phyloP scores from a whole-genome alignment of 1,140 invertebrate species.

The Drosophila quadrilineata region DNA sequence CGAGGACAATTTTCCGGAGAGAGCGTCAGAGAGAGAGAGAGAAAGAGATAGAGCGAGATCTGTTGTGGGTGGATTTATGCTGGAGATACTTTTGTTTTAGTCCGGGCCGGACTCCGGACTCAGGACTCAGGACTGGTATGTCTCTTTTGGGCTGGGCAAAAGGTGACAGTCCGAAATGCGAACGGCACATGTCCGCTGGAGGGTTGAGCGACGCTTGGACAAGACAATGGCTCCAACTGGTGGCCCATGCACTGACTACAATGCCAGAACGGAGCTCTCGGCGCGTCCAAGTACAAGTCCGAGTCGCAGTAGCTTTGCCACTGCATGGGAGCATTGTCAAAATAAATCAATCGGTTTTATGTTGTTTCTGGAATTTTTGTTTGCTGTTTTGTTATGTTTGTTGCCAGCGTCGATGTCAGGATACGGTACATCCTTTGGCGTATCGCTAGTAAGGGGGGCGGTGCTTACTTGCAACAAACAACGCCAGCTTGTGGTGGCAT shows the following conservation, averaged over 20 bases:
- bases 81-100: constrained; percentile 9
- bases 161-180: constrained; percentile 63
- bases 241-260: no score
- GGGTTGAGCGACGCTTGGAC: constrained; percentile 5
- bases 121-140: no score
- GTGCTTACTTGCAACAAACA: constrained; percentile 19
- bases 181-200: constrained; percentile 63
- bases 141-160: not conserved
- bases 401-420: constrained; percentile 48
- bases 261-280: constrained; percentile 1
- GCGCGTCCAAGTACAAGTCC: not conserved
- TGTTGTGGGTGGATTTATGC: not conserved
- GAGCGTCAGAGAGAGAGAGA: not conserved
- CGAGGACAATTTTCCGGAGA: constrained; percentile 61
- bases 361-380: constrained; percentile 79
- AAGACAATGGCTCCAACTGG: no score
- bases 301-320: constrained; percentile 13
- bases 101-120: no score
- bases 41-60: not conserved
- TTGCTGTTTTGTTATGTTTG: constrained; percentile 72
- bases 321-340: constrained; percentile 74
- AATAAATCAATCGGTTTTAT: constrained; percentile 81
- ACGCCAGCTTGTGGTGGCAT: constrained; percentile 71
- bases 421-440: constrained; percentile 24
- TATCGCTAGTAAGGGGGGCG: constrained; percentile 29